Conservation (phyloP, 1,140 invertebrate genomes). For the Drosophila bocki region DNA sequence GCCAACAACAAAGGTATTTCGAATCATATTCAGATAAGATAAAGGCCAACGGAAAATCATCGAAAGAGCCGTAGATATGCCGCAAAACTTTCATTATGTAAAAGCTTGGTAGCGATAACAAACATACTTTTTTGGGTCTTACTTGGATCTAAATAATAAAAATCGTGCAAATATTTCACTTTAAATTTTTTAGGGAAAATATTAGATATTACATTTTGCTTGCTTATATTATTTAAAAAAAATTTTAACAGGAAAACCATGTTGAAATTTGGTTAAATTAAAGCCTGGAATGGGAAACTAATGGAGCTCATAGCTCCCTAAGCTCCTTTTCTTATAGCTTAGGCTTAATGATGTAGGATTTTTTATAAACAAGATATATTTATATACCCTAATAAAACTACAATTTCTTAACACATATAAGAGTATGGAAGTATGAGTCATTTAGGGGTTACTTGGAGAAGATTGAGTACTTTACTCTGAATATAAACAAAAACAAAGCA, state of each 20-base stretch:
- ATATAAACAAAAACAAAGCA: conserved; percentile 40
- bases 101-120: conserved; percentile 55
- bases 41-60: conserved; percentile 60
- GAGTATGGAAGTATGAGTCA: background rate
- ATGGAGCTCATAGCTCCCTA: too few species aligned
- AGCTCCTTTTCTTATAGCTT: too few species aligned
- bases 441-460: conserved; percentile 8
- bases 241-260: too few species aligned
- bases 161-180: background rate
- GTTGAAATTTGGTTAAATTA: too few species aligned
- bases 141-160: background rate
- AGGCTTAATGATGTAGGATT: too few species aligned
- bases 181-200: background rate
- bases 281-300: background rate
- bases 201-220: background rate
- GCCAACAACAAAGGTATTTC: conserved; percentile 36
- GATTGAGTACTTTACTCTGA: background rate
- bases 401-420: conserved; percentile 25
- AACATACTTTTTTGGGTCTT: conserved; percentile 19
- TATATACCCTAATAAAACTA: background rate
- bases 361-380: too few species aligned
- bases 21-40: conserved; percentile 61
- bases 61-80: conserved; percentile 44
- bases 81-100: conserved; percentile 41
- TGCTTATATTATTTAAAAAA: background rate